Evolutionary conservation across 1,140 invertebrate genomes (phyloP).

Genomic region (Euura saliciscinereae): DNA sequence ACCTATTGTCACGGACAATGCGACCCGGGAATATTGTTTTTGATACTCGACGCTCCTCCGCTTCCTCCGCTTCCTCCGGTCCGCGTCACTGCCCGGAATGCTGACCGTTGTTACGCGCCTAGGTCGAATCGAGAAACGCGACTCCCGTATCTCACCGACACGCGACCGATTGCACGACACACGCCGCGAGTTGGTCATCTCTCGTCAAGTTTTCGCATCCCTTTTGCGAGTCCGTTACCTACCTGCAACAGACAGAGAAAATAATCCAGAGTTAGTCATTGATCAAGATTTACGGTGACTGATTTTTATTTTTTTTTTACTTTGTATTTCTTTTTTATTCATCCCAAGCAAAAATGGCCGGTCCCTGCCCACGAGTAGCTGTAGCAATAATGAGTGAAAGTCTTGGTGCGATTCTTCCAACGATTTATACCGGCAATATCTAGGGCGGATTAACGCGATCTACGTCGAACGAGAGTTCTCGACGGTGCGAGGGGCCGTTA

Average conservation of each 20-base stretch:
- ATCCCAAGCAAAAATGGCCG: too few relatives aligned
- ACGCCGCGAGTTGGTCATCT: too few relatives aligned
- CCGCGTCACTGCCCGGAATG: background rate
- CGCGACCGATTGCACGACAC: too few relatives aligned
- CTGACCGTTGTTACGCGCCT: conserved; percentile 4
- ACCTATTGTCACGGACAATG: conserved; percentile 37
- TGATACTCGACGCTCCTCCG: background rate
- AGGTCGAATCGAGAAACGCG: background rate
- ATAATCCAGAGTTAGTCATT: conserved; percentile 19
- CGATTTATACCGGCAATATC: conserved; percentile 61
- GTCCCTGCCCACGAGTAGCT: background rate
- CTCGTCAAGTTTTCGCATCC: too few relatives aligned
- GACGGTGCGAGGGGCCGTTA: conserved; percentile 50
- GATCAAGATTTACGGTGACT: background rate
- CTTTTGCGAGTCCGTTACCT: conserved; percentile 43
- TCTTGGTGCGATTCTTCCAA: conserved; percentile 27
- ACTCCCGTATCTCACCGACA: too few relatives aligned
- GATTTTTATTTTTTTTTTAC: background rate
- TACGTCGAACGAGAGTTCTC: conserved; percentile 51
- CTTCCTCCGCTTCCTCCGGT: background rate
- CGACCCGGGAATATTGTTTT: conserved; percentile 27
- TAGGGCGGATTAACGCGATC: conserved; percentile 28
- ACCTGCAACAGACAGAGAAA: conserved; percentile 46
- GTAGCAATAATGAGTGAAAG: background rate
- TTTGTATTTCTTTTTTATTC: too few relatives aligned